phyloP scores from a whole-genome alignment of 1,140 invertebrate species.

The Bombus pyrosoma region DNA sequence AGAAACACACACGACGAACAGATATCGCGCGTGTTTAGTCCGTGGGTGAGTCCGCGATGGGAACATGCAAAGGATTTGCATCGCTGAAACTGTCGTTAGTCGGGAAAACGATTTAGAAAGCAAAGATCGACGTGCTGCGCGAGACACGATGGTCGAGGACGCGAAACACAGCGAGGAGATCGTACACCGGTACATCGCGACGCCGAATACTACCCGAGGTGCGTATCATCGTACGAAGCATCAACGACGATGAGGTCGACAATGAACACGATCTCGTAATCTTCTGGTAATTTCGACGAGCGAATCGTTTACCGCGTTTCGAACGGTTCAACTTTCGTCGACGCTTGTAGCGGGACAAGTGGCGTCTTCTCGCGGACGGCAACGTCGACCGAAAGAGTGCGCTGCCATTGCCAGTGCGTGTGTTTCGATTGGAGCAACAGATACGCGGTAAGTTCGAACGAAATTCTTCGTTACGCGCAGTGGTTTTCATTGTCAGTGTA shows the following conservation, averaged over 20 bases:
- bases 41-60: no score
- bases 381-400: neutral
- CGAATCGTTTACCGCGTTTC: neutral
- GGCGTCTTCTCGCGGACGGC: conserved; percentile 7
- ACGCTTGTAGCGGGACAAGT: neutral
- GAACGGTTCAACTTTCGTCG: neutral
- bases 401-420: neutral
- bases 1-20: no score
- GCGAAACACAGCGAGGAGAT: neutral
- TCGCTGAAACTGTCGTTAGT: no score
- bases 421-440: neutral
- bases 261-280: no score
- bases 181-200: neutral
- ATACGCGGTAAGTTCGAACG: neutral
- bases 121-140: neutral
- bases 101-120: neutral
- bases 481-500: neutral
- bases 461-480: neutral
- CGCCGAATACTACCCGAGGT: neutral
- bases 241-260: neutral
- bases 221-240: neutral
- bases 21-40: no score
- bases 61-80: no score
- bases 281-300: neutral
- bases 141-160: neutral